phyloP scores from a whole-genome alignment of 2,888 invertebrate species.

The Zele albiditarsus region DNA sequence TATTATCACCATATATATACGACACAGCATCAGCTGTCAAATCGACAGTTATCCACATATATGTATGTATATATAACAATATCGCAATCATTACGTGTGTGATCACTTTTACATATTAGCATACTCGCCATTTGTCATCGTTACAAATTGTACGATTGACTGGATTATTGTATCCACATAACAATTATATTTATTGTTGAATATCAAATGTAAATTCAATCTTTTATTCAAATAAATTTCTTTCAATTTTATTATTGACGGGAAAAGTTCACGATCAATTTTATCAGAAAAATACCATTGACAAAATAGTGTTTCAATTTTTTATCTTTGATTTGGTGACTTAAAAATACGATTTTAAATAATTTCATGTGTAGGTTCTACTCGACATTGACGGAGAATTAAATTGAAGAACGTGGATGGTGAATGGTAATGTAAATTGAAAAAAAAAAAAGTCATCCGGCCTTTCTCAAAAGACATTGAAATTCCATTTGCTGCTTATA shows the following conservation, averaged over 20 bases:
- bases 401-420: neutral
- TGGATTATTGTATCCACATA: neutral
- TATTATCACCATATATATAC: neutral
- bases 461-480: slow-evolving; percentile 19
- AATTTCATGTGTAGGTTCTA: too few species aligned
- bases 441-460: neutral
- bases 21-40: neutral
- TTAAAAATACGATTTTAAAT: too few species aligned
- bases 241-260: neutral
- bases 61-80: neutral
- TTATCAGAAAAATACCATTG: too few species aligned
- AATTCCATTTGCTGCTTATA: slow-evolving; percentile 15
- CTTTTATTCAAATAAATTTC: neutral
- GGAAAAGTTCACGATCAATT: neutral
- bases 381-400: neutral
- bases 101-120: neutral
- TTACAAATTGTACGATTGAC: neutral
- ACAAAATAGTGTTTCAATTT: too few species aligned
- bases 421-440: neutral
- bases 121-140: neutral
- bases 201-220: neutral
- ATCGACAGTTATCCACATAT: neutral
- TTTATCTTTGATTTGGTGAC: too few species aligned
- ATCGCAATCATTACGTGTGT: neutral
- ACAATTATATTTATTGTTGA: neutral